phyloP scores from a whole-genome alignment of 1,140 invertebrate species.

The Apis florea region DNA sequence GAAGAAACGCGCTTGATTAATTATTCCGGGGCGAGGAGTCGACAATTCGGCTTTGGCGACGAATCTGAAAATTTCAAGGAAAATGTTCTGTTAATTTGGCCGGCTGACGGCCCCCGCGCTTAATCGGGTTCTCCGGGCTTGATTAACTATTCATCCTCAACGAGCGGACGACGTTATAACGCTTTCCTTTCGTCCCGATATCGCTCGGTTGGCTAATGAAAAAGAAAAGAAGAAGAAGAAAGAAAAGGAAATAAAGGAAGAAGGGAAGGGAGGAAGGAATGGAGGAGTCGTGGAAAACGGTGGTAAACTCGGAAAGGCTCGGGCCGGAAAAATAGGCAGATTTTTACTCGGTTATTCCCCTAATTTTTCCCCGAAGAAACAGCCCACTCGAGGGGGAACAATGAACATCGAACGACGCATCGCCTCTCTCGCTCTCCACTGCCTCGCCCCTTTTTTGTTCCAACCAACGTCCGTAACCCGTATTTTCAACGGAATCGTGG shows the following conservation, averaged over 20 bases:
- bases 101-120: neutral
- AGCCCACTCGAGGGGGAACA: constrained; percentile 14
- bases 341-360: constrained; percentile 4
- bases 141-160: constrained; percentile 61
- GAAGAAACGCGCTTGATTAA: constrained; percentile 41
- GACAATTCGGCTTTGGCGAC: neutral
- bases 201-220: constrained; percentile 19
- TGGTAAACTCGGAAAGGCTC: neutral
- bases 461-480: neutral
- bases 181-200: constrained; percentile 41
- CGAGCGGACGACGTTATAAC: neutral
- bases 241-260: neutral
- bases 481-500: constrained; percentile 21
- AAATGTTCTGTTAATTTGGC: constrained; percentile 49
- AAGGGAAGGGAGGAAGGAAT: neutral
- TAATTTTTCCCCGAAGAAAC: constrained; percentile 27
- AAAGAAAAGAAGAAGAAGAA: neutral
- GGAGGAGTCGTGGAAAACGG: too few species aligned
- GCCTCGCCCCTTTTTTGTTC: neutral
- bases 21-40: constrained; percentile 31
- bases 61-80: constrained; percentile 31
- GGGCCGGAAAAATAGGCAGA: neutral
- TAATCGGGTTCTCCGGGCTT: constrained; percentile 44
- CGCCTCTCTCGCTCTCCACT: neutral
- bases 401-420: constrained; percentile 21